Evolutionary conservation across 2,113 vertebrate genomes (phyloP).

Genomic region (Eupsittula cactorum): DNA sequence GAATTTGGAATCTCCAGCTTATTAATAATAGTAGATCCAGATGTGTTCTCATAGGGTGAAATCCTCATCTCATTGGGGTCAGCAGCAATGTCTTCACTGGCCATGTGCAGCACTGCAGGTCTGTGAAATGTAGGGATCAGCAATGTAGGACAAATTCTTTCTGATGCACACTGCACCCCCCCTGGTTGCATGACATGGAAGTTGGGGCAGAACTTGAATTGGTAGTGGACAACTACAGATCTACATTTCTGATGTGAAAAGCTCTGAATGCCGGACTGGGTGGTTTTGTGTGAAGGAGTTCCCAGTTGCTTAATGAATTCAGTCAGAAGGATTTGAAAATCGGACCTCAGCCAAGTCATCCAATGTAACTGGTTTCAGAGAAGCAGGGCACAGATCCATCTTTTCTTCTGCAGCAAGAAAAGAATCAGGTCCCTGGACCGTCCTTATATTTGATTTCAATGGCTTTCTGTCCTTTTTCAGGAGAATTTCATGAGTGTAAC

Average conservation of each 20-base stretch:
- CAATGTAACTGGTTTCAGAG: background rate
- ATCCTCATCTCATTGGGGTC: background rate
- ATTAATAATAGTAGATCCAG: background rate
- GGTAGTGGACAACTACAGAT: background rate
- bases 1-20: slow-evolving; percentile 12
- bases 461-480: background rate
- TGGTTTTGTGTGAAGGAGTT: background rate
- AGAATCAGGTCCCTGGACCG: background rate
- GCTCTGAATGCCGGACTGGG: background rate
- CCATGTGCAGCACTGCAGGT: background rate
- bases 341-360: background rate
- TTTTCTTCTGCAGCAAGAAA: background rate
- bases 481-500: background rate
- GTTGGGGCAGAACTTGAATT: background rate
- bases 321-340: background rate
- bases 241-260: background rate
- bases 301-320: background rate
- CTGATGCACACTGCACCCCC: background rate
- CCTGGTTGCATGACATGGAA: background rate
- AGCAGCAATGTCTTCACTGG: background rate
- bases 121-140: background rate
- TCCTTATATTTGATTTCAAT: background rate
- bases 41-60: background rate
- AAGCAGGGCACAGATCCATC: background rate
- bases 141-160: background rate